Base-by-base conservation (phyloP, 2,797 vertebrate genomes). In the Gallirallus australis region DNA sequence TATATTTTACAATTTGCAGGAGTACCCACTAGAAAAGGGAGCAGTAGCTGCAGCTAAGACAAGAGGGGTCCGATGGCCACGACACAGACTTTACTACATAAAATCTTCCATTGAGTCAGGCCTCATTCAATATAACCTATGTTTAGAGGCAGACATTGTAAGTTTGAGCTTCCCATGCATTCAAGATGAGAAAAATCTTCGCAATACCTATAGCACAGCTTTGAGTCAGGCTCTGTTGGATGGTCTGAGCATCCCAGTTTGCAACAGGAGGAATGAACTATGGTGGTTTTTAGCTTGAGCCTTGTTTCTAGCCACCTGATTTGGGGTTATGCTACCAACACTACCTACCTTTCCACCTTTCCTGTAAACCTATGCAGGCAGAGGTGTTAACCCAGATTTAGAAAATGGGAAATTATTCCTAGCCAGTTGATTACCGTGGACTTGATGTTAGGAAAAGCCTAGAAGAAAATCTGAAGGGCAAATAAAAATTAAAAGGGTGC, bases 161-260 rank as follows among this genome's bases (percentile, higher is more conserved):
- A 28, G 15, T 82, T 57, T 54, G 79, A 85, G 7, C 21, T 83
- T 86, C 45, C 25, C 42, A 5, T 64, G 15, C 10, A 33, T 1
- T 33, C 15, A 63, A 39, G 20, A 54, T 24, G 47, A 83, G 33
- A 72, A 70, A 54, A 75, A 65, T 53, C 6, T 81, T 53, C 73
- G 14, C 30, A 37, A 52, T 70, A 65, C 0, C 0, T 27, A 18
- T 0, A 1, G 20, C 10, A 57, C 9, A 47, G 28, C 28, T 24
- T 47, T 52, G 33, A 65, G 16, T 42, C 68, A 59, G 50, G 18
- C 24, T 70, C 30, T 76, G 11, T 12, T 57, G 35, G 31, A 37
- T 42, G 9, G 59, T 57, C 40, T 57, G 42, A 61, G 27, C 17
- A 69, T 15, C 28, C 16, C 10, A 25, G 2, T 45, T 75, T 82